Conservation (phyloP, 2,797 vertebrate species). For the Sandelia bainsii region DNA sequence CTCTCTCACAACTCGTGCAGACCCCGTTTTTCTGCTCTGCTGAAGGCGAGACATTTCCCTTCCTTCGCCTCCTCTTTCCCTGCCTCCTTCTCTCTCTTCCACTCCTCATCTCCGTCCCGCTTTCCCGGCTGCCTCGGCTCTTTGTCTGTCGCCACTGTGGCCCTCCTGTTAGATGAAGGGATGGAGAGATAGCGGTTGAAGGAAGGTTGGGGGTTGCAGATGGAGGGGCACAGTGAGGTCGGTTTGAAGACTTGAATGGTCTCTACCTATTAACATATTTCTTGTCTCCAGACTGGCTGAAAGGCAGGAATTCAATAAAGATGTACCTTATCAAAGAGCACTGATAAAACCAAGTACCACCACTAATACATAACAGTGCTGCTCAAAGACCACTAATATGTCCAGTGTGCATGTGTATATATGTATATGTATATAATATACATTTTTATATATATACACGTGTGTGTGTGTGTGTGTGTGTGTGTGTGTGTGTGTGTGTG, state of each 20-base stretch:
- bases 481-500: constrained; percentile 7
- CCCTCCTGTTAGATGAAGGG: constrained; percentile 74
- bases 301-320: constrained; percentile 93
- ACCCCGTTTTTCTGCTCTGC: constrained; percentile 77
- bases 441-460: no score
- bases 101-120: constrained; percentile 57
- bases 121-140: constrained; percentile 66
- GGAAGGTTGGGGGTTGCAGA: constrained; percentile 76
- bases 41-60: constrained; percentile 81
- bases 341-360: constrained; percentile 93
- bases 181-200: constrained; percentile 65
- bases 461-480: constrained; percentile 4
- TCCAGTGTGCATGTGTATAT: constrained; percentile 35
- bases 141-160: constrained; percentile 78
- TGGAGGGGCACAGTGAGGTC: constrained; percentile 76
- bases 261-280: constrained; percentile 92
- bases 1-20: constrained; percentile 84
- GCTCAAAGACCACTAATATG: constrained; percentile 92
- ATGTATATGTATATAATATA: constrained; percentile 10
- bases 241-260: constrained; percentile 88
- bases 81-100: constrained; percentile 56
- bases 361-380: constrained; percentile 92
- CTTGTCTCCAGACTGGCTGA: constrained; percentile 87
- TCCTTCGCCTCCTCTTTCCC: constrained; percentile 69
- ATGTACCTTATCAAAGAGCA: constrained; percentile 94